Evolutionary conservation across 2,888 invertebrate species (phyloP).

Genomic region (Scaptomyza reducta): DNA sequence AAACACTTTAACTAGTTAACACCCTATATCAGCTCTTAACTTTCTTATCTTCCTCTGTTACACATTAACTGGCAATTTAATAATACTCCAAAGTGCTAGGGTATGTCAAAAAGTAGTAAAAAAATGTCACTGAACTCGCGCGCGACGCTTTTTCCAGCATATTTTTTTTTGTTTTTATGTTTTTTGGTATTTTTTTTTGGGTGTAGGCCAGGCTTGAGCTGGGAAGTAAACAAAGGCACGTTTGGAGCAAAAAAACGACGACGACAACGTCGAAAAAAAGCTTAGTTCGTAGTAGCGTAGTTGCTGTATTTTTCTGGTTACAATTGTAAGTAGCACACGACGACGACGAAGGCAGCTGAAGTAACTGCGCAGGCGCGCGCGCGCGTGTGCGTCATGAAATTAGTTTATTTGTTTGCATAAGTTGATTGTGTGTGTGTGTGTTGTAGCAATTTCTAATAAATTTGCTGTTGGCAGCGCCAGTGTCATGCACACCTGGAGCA

Average conservation of each 20-base stretch:
- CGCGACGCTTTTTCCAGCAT: constrained; percentile 54
- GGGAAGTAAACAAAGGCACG: constrained; percentile 73
- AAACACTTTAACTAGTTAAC: no score
- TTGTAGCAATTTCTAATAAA: constrained; percentile 74
- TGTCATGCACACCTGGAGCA: constrained; percentile 78
- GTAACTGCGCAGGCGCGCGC: constrained; percentile 73
- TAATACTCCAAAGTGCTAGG: neutral
- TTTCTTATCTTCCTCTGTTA: neutral
- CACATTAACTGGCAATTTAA: neutral
- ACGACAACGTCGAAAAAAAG: constrained; percentile 26
- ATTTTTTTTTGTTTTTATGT: constrained; percentile 21
- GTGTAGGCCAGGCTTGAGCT: constrained; percentile 68
- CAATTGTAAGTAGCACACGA: constrained; percentile 76
- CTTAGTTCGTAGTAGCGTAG: constrained; percentile 29
- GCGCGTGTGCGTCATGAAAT: constrained; percentile 78
- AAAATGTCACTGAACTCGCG: constrained; percentile 74
- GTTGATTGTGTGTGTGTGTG: constrained; percentile 40
- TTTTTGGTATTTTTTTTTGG: constrained; percentile 61
- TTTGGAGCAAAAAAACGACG: constrained; percentile 47
- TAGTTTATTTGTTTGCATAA: constrained; percentile 80
- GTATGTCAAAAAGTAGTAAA: constrained; percentile 42
- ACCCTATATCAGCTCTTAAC: neutral
- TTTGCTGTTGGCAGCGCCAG: constrained; percentile 76
- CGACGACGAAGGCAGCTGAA: constrained; percentile 26
- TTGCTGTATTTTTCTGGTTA: constrained; percentile 59